A percentile compares a stretch with the other conserved stretches of the same genome.
Evolutionary conservation across 2,113 vertebrate genomes (phyloP).

Genomic region (Polyodon spathula): DNA sequence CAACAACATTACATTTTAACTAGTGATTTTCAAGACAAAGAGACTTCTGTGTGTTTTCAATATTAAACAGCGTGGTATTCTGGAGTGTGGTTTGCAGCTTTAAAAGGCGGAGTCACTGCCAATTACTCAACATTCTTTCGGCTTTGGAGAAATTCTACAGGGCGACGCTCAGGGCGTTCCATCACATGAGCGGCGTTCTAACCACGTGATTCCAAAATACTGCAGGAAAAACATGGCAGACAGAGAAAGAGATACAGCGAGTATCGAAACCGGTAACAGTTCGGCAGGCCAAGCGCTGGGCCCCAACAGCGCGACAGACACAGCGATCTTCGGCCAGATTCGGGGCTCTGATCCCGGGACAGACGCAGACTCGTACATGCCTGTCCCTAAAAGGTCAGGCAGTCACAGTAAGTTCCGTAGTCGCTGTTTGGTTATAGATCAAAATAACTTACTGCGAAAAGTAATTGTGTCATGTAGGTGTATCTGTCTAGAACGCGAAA

Average conservation of each 20-base stretch:
- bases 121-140: no score
- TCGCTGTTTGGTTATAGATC: not conserved
- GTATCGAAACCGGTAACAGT: constrained; percentile 47
- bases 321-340: constrained; percentile 15
- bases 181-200: constrained; percentile 40
- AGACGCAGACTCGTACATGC: constrained; percentile 16
- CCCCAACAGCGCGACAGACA: constrained; percentile 8
- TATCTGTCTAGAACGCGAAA: no score
- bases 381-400: constrained; percentile 35
- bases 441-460: not conserved
- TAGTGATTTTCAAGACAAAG: no score
- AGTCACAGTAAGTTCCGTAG: constrained; percentile 38
- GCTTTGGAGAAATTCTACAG: no score
- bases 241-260: constrained; percentile 45
- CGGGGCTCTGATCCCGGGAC: constrained; percentile 14
- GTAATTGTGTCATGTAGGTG: not conserved
- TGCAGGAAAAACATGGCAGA: constrained; percentile 53
- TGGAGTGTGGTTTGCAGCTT: no score
- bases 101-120: no score
- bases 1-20: no score
- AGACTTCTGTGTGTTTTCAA: no score
- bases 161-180: no score
- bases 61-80: no score
- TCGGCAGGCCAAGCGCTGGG: constrained; percentile 25
- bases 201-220: constrained; percentile 45